These are phyloP conservation scores for Cyprinodon variegatus DNA, from an alignment of 2,113 vertebrate species.

Conservation along the genomic window DNA sequence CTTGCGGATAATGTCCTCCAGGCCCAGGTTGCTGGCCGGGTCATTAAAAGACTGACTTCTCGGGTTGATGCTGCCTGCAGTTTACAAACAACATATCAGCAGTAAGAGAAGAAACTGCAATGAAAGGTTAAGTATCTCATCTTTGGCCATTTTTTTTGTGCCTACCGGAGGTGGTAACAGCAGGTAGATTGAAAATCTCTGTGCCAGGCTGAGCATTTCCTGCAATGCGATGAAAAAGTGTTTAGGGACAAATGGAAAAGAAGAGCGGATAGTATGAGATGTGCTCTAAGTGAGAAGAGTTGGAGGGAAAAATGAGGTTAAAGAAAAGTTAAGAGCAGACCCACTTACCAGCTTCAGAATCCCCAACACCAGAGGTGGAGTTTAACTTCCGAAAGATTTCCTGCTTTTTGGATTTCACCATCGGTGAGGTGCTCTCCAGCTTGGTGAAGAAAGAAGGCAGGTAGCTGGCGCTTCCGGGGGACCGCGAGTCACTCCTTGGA, in stretches of 20 bases:
- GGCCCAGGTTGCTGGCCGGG: constrained; percentile 94
- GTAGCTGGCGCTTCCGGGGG: constrained; percentile 91
- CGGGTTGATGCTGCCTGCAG: constrained; percentile 88
- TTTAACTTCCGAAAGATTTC: constrained; percentile 99
- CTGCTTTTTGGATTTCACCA: constrained; percentile 99
- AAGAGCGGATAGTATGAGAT: neutral
- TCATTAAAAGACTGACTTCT: constrained; percentile 95
- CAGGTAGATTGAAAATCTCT: constrained; percentile 98
- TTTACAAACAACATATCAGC: constrained; percentile 10
- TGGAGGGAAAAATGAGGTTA: neutral
- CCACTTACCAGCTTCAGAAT: constrained; percentile 97
- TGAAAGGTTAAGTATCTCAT: neutral
- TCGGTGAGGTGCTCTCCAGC: constrained; percentile 95
- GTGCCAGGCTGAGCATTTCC: constrained; percentile 97
- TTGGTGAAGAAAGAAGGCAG: constrained; percentile 98
- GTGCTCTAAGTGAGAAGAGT: constrained; percentile 9
- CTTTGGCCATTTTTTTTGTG: constrained; percentile 1
- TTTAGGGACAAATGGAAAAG: constrained; percentile 1
- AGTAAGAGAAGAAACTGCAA: neutral
- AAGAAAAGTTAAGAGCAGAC: constrained; percentile 38
- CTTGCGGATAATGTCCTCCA: constrained; percentile 98
- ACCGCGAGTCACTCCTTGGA: constrained; percentile 91
- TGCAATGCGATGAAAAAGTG: constrained; percentile 69
- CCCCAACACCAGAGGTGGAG: constrained; percentile 93
- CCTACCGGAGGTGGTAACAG: constrained; percentile 95